phyloP scores from a whole-genome alignment of 2,113 vertebrate species.

The Leiothrix lutea region DNA sequence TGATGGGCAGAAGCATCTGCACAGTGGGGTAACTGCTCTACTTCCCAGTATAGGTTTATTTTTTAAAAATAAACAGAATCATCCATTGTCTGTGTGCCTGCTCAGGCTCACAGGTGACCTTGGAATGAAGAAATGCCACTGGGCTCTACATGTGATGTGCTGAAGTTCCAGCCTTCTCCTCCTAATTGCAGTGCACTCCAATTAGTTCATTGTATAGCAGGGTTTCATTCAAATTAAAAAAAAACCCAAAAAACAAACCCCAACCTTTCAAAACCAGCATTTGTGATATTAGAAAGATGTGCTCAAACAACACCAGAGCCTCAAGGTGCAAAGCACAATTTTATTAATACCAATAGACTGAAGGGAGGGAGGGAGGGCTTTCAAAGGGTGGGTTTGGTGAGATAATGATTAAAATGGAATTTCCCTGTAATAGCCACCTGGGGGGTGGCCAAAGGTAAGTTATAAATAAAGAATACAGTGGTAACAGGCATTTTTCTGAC shows the following conservation, averaged over 20 bases:
- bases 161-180: not conserved
- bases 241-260: not conserved
- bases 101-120: not conserved
- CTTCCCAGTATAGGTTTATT: not conserved
- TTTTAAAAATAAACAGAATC: not conserved
- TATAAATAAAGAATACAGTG: not conserved
- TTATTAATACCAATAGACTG: not conserved
- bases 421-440: not conserved
- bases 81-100: not conserved
- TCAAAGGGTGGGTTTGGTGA: not conserved
- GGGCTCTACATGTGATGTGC: not conserved
- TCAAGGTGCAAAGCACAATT: not conserved
- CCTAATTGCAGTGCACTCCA: not conserved
- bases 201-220: not conserved
- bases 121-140: not conserved
- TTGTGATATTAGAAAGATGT: not conserved
- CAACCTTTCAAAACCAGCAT: rapidly evolving
- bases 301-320: not conserved
- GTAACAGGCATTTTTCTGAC: not conserved
- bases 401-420: not conserved
- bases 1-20: not conserved
- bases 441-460: not conserved
- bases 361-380: not conserved
- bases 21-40: not conserved
- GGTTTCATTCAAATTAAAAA: not conserved